Percentiles rank a stretch among this genome's conserved stretches.
These are phyloP conservation scores for Zootermopsis nevadensis DNA, from an alignment of 2,888 invertebrate species.

Conservation along the genomic window DNA sequence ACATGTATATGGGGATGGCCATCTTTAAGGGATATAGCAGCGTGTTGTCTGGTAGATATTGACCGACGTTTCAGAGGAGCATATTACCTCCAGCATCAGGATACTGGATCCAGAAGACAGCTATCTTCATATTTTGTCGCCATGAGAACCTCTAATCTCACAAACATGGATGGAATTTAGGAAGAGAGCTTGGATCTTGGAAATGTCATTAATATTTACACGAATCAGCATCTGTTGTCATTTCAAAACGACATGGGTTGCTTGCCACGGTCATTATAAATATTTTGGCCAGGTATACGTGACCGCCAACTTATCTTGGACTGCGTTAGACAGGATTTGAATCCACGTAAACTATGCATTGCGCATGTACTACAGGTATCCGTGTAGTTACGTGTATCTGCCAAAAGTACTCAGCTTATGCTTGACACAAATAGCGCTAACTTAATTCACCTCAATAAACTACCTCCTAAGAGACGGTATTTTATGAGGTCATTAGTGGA, in stretches of 20 bases:
- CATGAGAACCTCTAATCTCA: no score
- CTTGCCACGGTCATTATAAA: background rate
- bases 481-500: constrained; percentile 40
- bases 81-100: no score
- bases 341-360: background rate
- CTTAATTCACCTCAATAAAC: constrained; percentile 30
- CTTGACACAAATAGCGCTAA: constrained; percentile 36
- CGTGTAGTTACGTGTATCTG: background rate
- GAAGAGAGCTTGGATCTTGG: background rate
- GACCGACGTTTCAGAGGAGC: no score
- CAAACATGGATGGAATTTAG: no score
- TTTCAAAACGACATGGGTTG: background rate
- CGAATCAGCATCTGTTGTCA: no score
- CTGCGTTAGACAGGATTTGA: background rate
- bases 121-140: no score
- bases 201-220: background rate
- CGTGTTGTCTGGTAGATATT: no score
- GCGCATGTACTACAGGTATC: background rate
- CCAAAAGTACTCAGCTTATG: background rate
- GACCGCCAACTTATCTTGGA: background rate
- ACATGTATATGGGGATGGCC: no score
- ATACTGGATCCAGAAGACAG: no score
- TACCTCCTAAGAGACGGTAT: constrained; percentile 27
- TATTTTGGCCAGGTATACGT: background rate
- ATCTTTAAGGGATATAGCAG: no score